phyloP scores from a whole-genome alignment of 2,888 invertebrate species.

The Cataglyphis rosenhaueri region DNA sequence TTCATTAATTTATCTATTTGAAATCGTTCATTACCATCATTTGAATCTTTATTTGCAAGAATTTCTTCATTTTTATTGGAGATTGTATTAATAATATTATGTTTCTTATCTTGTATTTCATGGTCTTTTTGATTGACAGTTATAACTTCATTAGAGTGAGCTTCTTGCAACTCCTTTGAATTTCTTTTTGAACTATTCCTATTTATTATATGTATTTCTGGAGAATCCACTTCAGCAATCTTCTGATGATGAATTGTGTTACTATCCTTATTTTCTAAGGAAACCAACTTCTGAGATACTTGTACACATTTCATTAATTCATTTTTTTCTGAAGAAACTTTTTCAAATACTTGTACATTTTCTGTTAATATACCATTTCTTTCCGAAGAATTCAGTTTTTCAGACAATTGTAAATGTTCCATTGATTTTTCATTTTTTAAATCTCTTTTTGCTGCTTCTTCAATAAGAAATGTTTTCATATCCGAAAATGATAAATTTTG shows the following conservation, averaged over 20 bases:
- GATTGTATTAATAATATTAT: neutral
- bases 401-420: neutral
- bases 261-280: neutral
- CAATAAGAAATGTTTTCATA: conserved; percentile 48
- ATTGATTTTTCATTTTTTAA: neutral
- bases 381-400: neutral
- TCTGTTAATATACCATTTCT: neutral
- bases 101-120: neutral
- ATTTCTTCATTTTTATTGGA: neutral
- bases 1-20: neutral
- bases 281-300: neutral
- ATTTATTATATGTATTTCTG: neutral
- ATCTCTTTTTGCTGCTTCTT: conserved; percentile 14
- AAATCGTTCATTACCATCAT: neutral
- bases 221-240: neutral
- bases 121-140: neutral
- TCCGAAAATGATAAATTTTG: conserved; percentile 30
- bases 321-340: neutral
- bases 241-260: neutral
- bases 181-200: neutral
- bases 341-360: neutral
- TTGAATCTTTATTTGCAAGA: neutral
- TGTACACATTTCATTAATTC: neutral
- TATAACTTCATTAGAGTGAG: neutral
- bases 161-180: neutral